These are phyloP conservation scores for Maniola hyperantus DNA, from an alignment of 2,888 invertebrate species.

Conservation along the genomic window DNA sequence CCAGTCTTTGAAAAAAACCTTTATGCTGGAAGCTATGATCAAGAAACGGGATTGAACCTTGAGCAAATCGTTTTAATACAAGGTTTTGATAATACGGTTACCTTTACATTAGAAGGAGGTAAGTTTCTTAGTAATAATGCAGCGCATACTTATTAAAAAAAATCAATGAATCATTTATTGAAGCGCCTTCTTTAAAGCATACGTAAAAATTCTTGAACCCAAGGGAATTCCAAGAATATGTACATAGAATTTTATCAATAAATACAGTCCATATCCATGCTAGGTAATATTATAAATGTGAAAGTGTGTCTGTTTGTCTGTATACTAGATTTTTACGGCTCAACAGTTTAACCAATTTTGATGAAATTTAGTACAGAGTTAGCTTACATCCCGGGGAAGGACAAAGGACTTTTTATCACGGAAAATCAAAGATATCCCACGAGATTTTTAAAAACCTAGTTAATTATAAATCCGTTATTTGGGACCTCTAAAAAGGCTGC, in stretches of 20 bases:
- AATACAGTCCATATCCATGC: too few relatives aligned
- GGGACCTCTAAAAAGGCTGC: too few relatives aligned
- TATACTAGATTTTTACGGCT: too few relatives aligned
- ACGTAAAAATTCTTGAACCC: neutral
- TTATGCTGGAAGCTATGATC: conserved; percentile 57
- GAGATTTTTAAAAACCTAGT: too few relatives aligned
- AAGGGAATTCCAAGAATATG: neutral
- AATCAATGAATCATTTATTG: neutral
- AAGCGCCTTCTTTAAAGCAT: conserved; percentile 13
- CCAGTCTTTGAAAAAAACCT: conserved; percentile 58
- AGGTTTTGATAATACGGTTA: conserved; percentile 61
- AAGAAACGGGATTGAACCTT: conserved; percentile 48
- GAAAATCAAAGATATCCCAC: too few relatives aligned
- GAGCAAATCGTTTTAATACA: conserved; percentile 55
- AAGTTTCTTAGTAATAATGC: conserved; percentile 29
- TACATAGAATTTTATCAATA: neutral
- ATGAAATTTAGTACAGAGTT: too few relatives aligned
- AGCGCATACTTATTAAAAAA: neutral
- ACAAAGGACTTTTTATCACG: too few relatives aligned
- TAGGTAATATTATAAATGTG: too few relatives aligned
- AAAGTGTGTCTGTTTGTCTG: too few relatives aligned
- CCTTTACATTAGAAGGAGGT: conserved; percentile 58
- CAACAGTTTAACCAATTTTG: too few relatives aligned
- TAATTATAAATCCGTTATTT: too few relatives aligned
- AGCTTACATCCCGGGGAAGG: too few relatives aligned